Evolutionary conservation across 2,113 vertebrate species (phyloP), one percentile per base, ranked within the genome.

Genomic region (Sphyrna mokarran): DNA sequence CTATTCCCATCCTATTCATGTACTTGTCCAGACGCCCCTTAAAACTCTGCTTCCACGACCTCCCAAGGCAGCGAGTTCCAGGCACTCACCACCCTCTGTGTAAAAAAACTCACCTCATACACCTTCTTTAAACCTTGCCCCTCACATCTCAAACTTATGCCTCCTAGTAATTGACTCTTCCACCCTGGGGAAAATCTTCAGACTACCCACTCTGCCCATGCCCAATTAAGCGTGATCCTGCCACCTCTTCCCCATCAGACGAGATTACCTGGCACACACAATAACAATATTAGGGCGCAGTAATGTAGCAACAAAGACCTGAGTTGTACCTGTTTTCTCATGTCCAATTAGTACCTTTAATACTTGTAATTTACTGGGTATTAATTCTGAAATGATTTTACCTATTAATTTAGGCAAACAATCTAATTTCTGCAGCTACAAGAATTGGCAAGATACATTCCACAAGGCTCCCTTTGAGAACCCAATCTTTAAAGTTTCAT

Each of bases 371-470:
- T 93, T 68, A 66, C 89, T 93, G 3, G n/a, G 61, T 13, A 93
- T 68, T 93, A 66, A 93, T 93, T 16, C 63, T 66, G 61, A 68
- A 93, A 37, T 93, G n/a, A 66, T 93, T 66, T 66, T 68, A 93
- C 61, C 33, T 18, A 93, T 93, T 93, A 93, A 93, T 93, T 93
- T 66, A 29, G 58, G 33, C 33, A 91, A 37, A 91, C 33, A 63
- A 91, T 91, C 63, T 20, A 91, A 91, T 91, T 90, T 37, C 89
- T 66, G 58, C 61, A 93, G 61, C 89, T 93, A 93, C 89, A 68
- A 68, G 61, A 68, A 66, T 33, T 66, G 61, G 66, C 89, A 22
- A 37, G 5, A 66, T 63, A 16, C 61, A 93, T 66, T 91, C 37
- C 33, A 37, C 61, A 68, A 93, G 89, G n/a, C 16, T 68, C 61